phyloP scores from a whole-genome alignment of 2,113 vertebrate species.

The Emydura subglobosa region DNA sequence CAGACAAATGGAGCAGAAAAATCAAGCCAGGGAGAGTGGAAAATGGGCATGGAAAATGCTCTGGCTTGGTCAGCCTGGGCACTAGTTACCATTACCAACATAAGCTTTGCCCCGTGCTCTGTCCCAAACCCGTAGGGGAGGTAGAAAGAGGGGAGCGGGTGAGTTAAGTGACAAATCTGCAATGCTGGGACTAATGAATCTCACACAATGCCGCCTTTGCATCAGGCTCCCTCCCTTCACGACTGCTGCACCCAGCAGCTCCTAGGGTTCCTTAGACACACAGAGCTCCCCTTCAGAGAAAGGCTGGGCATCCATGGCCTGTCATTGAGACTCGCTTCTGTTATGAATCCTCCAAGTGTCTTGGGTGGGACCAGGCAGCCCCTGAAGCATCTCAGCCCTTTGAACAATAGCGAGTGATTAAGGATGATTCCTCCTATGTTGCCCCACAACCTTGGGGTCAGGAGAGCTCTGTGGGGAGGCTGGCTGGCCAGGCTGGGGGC shows the following conservation, averaged over 20 bases:
- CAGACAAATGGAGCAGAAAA: slow-evolving; percentile 79
- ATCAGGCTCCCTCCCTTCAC: background rate
- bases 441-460: background rate
- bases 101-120: background rate
- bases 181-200: background rate
- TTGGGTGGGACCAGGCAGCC: background rate
- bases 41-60: slow-evolving; percentile 36
- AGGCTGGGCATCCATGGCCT: background rate
- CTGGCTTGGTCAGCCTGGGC: background rate
- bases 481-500: background rate
- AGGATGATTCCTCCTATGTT: background rate
- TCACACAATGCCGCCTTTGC: background rate
- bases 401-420: background rate
- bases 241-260: background rate
- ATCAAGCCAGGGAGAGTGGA: slow-evolving; percentile 52
- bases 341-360: background rate
- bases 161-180: background rate
- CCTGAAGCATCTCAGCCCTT: background rate
- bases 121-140: background rate
- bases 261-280: background rate
- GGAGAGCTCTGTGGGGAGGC: background rate
- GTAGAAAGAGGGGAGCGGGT: background rate
- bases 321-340: background rate
- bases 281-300: background rate
- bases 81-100: background rate